Percentiles rank a stretch among this genome's conserved stretches.
Conservation (phyloP, 2,113 vertebrate species). For the Lutjanus erythropterus region DNA sequence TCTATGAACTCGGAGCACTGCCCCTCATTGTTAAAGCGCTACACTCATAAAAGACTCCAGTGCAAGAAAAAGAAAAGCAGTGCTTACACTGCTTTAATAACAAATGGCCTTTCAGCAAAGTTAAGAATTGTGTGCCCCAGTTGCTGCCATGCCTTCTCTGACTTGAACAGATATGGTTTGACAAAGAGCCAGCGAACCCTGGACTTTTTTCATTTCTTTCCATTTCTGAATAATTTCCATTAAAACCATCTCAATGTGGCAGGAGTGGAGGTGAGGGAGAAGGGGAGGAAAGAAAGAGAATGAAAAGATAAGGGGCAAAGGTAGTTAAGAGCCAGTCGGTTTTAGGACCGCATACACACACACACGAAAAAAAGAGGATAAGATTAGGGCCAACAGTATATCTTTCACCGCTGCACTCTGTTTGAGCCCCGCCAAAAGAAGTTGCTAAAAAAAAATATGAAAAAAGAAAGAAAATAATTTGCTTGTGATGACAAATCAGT, state of each 20-base stretch:
- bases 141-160: slow-evolving; percentile 38
- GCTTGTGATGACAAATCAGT: slow-evolving; percentile 56
- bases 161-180: slow-evolving; percentile 56
- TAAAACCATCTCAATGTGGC: slow-evolving; percentile 63
- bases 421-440: slow-evolving; percentile 52
- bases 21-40: slow-evolving; percentile 21
- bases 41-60: slow-evolving; percentile 18
- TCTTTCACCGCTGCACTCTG: slow-evolving; percentile 59
- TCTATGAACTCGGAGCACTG: not conserved
- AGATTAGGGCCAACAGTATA: slow-evolving; percentile 56
- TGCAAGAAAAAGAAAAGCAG: slow-evolving; percentile 38
- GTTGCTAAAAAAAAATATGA: not conserved
- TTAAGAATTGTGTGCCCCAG: slow-evolving; percentile 54
- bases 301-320: slow-evolving; percentile 63
- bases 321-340: slow-evolving; percentile 64
- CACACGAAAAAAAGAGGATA: slow-evolving; percentile 50
- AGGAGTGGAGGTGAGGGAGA: slow-evolving; percentile 31
- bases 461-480: slow-evolving; percentile 53
- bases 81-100: slow-evolving; percentile 53
- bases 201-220: slow-evolving; percentile 60
- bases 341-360: slow-evolving; percentile 50
- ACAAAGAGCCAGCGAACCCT: slow-evolving; percentile 60
- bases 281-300: slow-evolving; percentile 24
- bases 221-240: slow-evolving; percentile 71
- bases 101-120: slow-evolving; percentile 60